A percentile compares a stretch with the other conserved stretches of the same genome.
These are phyloP conservation scores for Daboia siamensis DNA, from an alignment of 2,113 vertebrate genomes.

Conservation along the genomic window DNA sequence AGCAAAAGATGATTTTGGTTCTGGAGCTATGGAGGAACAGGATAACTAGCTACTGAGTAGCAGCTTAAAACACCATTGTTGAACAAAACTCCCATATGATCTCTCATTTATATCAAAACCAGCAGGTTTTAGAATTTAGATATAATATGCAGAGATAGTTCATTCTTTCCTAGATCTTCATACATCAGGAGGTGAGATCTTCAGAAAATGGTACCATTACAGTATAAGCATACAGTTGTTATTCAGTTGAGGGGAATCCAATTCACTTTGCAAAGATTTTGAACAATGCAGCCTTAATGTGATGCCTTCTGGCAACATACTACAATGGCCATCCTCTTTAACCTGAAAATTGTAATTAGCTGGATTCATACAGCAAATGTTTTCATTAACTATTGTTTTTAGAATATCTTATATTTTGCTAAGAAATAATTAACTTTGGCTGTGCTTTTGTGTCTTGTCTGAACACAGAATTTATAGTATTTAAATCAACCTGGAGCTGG, in stretches of 20 bases:
- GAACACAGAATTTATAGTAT: neutral
- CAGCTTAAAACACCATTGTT: neutral
- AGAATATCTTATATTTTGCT: neutral
- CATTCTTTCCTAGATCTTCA: neutral
- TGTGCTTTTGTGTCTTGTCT: neutral
- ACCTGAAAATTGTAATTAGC: neutral
- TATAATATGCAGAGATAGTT: neutral
- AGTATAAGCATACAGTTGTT: neutral
- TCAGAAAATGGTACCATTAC: neutral
- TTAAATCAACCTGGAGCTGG: neutral
- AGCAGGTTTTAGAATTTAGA: neutral
- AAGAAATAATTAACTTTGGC: neutral
- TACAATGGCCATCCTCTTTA: neutral
- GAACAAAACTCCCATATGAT: neutral
- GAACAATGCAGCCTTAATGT: neutral
- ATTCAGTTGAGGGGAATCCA: neutral
- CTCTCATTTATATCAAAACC: neutral
- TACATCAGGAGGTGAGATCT: neutral
- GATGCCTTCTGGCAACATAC: neutral
- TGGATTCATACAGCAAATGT: neutral
- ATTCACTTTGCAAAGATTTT: neutral
- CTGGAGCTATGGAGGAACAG: neutral
- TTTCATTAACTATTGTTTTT: neutral
- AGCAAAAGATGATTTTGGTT: neutral
- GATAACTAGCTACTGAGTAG: too few relatives aligned